Evolutionary conservation across 2,888 invertebrate genomes (phyloP).

Genomic region (Halocaridina rubra): DNA sequence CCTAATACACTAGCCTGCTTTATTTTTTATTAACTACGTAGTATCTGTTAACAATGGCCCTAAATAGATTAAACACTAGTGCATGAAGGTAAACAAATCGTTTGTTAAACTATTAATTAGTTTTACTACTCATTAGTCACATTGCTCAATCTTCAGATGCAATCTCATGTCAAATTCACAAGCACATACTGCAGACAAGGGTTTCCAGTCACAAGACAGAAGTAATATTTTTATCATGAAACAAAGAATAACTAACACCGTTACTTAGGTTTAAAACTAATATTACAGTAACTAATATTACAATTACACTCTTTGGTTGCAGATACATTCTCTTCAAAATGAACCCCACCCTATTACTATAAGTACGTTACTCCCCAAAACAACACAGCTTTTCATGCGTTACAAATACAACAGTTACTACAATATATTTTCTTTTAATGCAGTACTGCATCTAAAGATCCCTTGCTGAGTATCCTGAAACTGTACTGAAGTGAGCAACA

Average conservation of each 20-base stretch:
- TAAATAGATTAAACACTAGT: conserved; percentile 53
- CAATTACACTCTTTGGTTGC: not conserved
- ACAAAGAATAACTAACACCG: not conserved
- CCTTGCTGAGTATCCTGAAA: conserved; percentile 18
- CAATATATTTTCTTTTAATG: not conserved
- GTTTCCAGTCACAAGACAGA: no score
- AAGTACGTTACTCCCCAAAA: not conserved
- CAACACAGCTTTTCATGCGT: not conserved
- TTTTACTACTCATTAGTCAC: not conserved
- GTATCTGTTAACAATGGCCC: conserved; percentile 58
- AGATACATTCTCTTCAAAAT: not conserved
- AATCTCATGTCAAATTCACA: conserved; percentile 28
- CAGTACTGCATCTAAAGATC: conserved; percentile 9
- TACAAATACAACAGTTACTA: conserved; percentile 8
- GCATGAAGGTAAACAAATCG: conserved; percentile 57
- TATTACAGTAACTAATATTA: not conserved
- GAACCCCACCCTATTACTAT: not conserved
- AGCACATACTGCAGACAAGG: conserved; percentile 11
- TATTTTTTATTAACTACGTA: not conserved
- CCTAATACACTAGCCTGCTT: conserved; percentile 11
- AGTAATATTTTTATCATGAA: no score
- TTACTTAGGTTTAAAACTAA: not conserved
- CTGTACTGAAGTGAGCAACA: conserved; percentile 19
- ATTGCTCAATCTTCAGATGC: not conserved
- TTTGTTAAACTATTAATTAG: not conserved